These are phyloP conservation scores for Paralinhomoeus sp. DNA, from an alignment of 2,888 invertebrate species.

Conservation along the genomic window DNA sequence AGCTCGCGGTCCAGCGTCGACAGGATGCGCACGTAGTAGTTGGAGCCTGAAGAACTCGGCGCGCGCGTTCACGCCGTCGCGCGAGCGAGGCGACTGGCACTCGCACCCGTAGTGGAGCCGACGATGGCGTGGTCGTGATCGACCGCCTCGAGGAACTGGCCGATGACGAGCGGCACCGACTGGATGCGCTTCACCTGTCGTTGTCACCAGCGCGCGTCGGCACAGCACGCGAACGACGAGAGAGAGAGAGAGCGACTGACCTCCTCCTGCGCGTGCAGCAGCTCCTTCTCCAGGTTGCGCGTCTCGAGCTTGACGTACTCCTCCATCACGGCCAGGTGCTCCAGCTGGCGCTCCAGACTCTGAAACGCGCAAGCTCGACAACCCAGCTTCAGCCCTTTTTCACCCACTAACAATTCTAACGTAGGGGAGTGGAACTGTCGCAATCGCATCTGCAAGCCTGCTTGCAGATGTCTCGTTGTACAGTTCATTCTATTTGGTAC, in stretches of 20 bases:
- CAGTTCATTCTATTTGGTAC: too few species aligned
- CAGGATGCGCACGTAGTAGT: constrained; percentile 91
- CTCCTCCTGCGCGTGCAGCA: constrained; percentile 72
- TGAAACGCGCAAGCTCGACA: constrained; percentile 26
- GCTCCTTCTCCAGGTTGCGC: constrained; percentile 89
- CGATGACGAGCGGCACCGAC: constrained; percentile 92
- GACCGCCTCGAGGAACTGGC: constrained; percentile 94
- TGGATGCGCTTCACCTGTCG: constrained; percentile 79
- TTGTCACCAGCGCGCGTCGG: too few species aligned
- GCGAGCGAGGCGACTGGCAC: too few species aligned
- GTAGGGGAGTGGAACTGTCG: too few species aligned
- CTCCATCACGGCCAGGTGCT: constrained; percentile 93
- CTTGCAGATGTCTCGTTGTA: too few species aligned
- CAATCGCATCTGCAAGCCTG: too few species aligned
- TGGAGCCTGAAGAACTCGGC: constrained; percentile 48
- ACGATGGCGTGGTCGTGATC: constrained; percentile 98
- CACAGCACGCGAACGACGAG: neutral
- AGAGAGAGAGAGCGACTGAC: constrained; percentile 7
- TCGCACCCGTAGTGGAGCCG: constrained; percentile 63
- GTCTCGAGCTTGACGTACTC: constrained; percentile 99
- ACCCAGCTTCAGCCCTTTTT: too few species aligned
- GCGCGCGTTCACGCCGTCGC: too few species aligned
- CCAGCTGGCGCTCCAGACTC: constrained; percentile 83
- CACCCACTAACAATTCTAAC: too few species aligned
- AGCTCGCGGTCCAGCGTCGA: constrained; percentile 93